A percentile compares a stretch with the other conserved stretches of the same genome.
phyloP scores from a whole-genome alignment of 2,888 invertebrate genomes.

The Mycogona germanica region DNA sequence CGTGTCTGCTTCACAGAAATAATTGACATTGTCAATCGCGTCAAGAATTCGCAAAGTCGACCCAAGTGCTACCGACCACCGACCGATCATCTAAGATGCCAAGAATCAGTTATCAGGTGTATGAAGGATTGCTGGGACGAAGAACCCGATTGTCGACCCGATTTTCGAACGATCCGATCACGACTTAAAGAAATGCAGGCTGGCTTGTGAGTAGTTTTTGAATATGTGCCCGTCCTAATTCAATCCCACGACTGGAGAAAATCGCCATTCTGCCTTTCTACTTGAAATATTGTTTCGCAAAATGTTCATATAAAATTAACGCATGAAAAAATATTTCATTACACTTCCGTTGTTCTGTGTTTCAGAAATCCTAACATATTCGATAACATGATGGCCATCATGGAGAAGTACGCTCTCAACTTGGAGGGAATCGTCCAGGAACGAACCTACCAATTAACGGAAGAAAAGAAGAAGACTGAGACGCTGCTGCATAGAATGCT shows the following conservation, averaged over 20 bases:
- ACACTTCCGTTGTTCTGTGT: too few relatives aligned
- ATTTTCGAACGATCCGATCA: slow-evolving; percentile 33
- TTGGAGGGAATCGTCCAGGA: slow-evolving; percentile 71
- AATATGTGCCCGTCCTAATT: neutral
- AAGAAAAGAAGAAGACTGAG: slow-evolving; percentile 76
- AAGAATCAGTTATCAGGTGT: slow-evolving; percentile 31
- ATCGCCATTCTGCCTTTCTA: slow-evolving; percentile 30
- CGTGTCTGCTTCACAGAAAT: slow-evolving; percentile 11
- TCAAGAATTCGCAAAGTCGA: slow-evolving; percentile 34
- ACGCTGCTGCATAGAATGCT: slow-evolving; percentile 71
- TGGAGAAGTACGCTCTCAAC: slow-evolving; percentile 84
- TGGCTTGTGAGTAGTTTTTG: slow-evolving; percentile 62
- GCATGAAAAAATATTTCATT: too few relatives aligned
- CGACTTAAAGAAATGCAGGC: slow-evolving; percentile 40
- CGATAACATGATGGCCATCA: slow-evolving; percentile 79
- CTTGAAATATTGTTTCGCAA: too few relatives aligned
- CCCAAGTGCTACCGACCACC: slow-evolving; percentile 23
- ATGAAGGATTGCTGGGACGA: slow-evolving; percentile 36
- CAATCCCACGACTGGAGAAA: too few relatives aligned
- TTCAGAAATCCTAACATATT: slow-evolving; percentile 68
- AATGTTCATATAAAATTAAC: too few relatives aligned
- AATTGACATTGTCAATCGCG: slow-evolving; percentile 31
- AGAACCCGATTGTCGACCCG: slow-evolving; percentile 33
- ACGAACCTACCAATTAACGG: slow-evolving; percentile 61
- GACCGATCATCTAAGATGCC: slow-evolving; percentile 25